Conservation (phyloP, 2,113 vertebrate species). For the Ptilorrhoa leucosticta region DNA sequence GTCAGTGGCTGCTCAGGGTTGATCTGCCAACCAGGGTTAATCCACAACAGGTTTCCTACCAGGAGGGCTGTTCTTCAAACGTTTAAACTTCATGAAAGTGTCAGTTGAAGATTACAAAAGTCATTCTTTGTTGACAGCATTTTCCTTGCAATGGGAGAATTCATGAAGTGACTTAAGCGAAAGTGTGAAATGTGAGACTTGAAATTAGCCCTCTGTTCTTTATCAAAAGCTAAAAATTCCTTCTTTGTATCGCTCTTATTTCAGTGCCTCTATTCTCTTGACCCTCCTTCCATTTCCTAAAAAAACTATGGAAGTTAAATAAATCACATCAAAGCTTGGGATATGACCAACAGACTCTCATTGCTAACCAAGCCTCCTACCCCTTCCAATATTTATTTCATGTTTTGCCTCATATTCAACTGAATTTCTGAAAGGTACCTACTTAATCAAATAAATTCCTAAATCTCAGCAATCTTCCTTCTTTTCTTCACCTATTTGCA, state of each 20-base stretch:
- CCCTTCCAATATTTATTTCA: background rate
- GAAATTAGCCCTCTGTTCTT: background rate
- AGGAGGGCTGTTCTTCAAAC: background rate
- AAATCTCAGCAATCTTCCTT: background rate
- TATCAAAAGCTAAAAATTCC: background rate
- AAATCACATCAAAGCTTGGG: background rate
- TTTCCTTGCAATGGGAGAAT: background rate
- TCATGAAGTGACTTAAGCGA: background rate
- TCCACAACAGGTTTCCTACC: background rate
- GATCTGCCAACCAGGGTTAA: background rate
- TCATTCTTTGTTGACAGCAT: background rate
- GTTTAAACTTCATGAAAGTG: background rate
- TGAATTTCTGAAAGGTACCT: background rate
- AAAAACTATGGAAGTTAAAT: background rate
- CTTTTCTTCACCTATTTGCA: background rate
- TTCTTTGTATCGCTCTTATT: background rate
- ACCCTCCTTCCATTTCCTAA: background rate
- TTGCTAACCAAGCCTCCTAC: background rate
- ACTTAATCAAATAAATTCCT: background rate
- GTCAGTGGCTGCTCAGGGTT: rapidly evolving
- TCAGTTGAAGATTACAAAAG: background rate
- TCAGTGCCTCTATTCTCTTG: background rate
- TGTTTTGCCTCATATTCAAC: background rate
- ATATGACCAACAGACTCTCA: background rate
- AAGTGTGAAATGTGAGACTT: background rate